Base-by-base conservation (phyloP, 2,888 invertebrate genomes). In the Microdon myrmicae region DNA sequence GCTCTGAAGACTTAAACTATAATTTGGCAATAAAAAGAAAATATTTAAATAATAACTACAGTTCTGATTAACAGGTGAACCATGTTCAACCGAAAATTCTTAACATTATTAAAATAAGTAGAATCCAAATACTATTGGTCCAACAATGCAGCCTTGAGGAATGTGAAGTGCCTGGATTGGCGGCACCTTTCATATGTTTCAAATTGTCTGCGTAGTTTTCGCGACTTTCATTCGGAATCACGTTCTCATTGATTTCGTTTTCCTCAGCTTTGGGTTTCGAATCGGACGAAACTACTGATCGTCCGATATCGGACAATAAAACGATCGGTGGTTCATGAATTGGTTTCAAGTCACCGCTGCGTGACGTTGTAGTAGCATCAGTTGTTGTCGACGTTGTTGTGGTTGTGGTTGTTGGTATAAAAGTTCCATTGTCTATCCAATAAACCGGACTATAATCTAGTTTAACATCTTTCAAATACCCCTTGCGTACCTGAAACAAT, bases 361-460 rank as follows among this genome's bases (percentile, higher is more conserved):
- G 82, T 17, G 81, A 76, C 37, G 83, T 83, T 3, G 84, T 82
- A 7, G 82, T 76, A 45, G 80, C 79, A 22, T 84, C 82, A 4
- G 84, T 84, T 2, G 84, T 85, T 4, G 84, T 83, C 8, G 85
- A 85, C 2, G 87, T 86, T 3, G 84, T 85, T 3, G 85, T 86
- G 1, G 85, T 85, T 0, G 85, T 86, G 1, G 84, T 92, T 7
- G 90, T 91, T 1, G 93, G 92, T 12, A 92, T 90, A 26, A 89
- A 78, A 9, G 86, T 88, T 69, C 88, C 86, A 76, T 93, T 93
- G 41, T 84, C 83, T 31, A 90, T 77, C 79, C 86, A 93, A 76
- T 90, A 94, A 35, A 89, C 84, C 17, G 87, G 87, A n/a, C 90
- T 88, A 69, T 88, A 89, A 68, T 88, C 85, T 4, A 89, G 85